Evolutionary conservation across 2,797 vertebrate species (phyloP).

Genomic region (Sebastes reedi): DNA sequence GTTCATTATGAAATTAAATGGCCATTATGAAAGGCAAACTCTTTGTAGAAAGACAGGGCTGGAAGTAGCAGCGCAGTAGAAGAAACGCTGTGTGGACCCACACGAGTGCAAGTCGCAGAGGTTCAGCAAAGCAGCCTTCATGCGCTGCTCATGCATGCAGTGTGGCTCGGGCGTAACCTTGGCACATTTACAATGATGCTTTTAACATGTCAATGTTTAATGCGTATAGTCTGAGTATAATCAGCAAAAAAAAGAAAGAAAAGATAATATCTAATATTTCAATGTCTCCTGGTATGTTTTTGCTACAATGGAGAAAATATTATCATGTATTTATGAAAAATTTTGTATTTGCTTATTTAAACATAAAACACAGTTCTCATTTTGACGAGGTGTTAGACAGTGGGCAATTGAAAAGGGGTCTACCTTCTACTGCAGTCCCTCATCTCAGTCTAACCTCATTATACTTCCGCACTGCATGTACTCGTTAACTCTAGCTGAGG

Average conservation of each 20-base stretch:
- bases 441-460: conserved; percentile 10
- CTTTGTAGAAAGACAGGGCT: too few species aligned
- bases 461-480: background rate
- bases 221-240: background rate
- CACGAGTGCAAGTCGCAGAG: too few species aligned
- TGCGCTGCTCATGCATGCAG: too few species aligned
- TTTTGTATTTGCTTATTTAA: background rate
- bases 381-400: background rate
- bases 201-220: background rate
- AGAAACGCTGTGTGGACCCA: too few species aligned
- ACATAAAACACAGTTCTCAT: background rate
- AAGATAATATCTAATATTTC: background rate
- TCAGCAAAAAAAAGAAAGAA: background rate
- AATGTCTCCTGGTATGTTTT: background rate
- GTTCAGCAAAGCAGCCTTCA: too few species aligned
- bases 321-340: background rate
- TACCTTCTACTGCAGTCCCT: background rate
- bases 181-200: background rate
- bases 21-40: too few species aligned
- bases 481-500: background rate
- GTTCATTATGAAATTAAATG: too few species aligned
- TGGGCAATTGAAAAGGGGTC: background rate
- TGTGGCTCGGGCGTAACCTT: too few species aligned
- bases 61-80: too few species aligned
- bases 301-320: too few species aligned